A percentile compares a stretch with the other conserved stretches of the same genome.
phyloP scores from a whole-genome alignment of 2,888 invertebrate genomes.

The Drosophila leonis region DNA sequence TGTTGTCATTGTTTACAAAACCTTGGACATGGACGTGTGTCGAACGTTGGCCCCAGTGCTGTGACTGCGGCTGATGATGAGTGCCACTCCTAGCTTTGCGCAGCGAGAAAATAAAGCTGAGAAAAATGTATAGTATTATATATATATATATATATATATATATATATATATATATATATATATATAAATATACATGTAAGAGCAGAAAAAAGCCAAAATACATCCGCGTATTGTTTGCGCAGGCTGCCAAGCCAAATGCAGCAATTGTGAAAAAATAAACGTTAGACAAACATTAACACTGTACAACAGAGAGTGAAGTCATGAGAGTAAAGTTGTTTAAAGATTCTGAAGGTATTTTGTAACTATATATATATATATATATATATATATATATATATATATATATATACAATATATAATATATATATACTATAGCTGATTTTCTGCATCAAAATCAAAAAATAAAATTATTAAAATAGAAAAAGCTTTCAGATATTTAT shows the following conservation, averaged over 20 bases:
- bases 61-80: conserved; percentile 57
- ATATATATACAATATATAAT: too few species aligned
- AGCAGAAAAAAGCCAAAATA: conserved; percentile 37
- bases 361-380: neutral
- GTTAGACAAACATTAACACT: conserved; percentile 41
- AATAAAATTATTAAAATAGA: neutral
- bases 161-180: neutral
- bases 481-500: too few species aligned
- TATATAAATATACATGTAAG: neutral
- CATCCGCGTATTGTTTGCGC: conserved; percentile 77
- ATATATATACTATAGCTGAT: neutral
- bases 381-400: too few species aligned
- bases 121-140: conserved; percentile 20
- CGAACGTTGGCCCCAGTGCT: conserved; percentile 68
- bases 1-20: conserved; percentile 69
- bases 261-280: conserved; percentile 32
- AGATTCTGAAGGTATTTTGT: neutral
- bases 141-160: conserved; percentile 7
- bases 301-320: neutral
- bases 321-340: neutral
- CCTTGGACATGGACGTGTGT: conserved; percentile 71
- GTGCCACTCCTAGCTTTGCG: conserved; percentile 75
- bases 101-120: conserved; percentile 54
- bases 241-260: conserved; percentile 35
- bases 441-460: neutral